A percentile compares a stretch with the other conserved stretches of the same genome.
These are phyloP conservation scores for Platanista minor DNA, from an alignment of 2,113 vertebrate genomes.

Conservation along the genomic window DNA sequence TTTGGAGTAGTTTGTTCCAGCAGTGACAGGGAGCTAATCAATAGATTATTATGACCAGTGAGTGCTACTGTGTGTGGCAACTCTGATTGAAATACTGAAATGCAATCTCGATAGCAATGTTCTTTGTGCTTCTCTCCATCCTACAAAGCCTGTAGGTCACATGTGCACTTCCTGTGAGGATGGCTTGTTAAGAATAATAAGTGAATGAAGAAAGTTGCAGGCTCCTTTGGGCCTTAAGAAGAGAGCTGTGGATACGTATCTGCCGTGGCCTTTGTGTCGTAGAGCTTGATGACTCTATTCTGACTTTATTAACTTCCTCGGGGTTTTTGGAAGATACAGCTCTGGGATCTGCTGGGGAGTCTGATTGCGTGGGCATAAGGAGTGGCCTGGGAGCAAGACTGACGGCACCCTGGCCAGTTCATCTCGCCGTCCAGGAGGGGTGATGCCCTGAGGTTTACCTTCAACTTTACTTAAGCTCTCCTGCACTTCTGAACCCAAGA, in stretches of 20 bases:
- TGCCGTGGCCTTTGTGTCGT: fast-evolving
- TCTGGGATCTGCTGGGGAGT: not conserved
- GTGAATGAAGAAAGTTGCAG: not conserved
- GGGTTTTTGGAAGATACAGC: not conserved
- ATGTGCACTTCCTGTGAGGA: too few species aligned
- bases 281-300: not conserved
- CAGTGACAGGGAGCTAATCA: not conserved
- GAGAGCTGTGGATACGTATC: not conserved
- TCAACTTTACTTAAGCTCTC: not conserved
- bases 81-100: not conserved
- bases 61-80: not conserved
- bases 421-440: fast-evolving
- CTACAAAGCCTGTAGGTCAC: not conserved
- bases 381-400: too few species aligned
- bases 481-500: not conserved
- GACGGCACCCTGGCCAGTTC: fast-evolving
- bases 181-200: not conserved
- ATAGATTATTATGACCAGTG: not conserved
- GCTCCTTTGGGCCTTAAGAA: not conserved
- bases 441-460: not conserved
- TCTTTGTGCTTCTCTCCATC: not conserved
- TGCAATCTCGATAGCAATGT: not conserved
- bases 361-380: not conserved
- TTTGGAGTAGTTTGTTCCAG: not conserved
- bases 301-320: not conserved